phyloP scores from a whole-genome alignment of 2,113 vertebrate species.

The Megaceryle maxima region DNA sequence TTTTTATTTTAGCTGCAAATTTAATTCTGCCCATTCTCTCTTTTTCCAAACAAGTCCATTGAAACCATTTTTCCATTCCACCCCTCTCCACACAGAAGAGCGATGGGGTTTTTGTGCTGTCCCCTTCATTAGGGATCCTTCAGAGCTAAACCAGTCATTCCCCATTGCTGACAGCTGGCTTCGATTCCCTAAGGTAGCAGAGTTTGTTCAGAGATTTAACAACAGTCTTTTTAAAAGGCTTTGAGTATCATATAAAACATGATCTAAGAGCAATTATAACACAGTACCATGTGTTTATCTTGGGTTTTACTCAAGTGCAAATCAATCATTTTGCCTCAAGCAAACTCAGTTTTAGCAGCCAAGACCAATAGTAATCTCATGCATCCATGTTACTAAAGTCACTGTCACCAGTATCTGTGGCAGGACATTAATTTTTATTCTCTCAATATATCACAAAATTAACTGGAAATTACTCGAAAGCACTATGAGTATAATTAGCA shows the following conservation, averaged over 20 bases:
- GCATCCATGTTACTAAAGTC: neutral
- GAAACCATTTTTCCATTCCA: neutral
- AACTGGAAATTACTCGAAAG: neutral
- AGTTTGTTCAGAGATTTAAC: slow-evolving; percentile 49
- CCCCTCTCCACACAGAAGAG: neutral
- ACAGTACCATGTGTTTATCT: slow-evolving; percentile 10
- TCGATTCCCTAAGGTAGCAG: slow-evolving; percentile 42
- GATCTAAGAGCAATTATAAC: slow-evolving; percentile 61
- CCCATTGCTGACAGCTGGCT: slow-evolving; percentile 43
- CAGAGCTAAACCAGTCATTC: neutral
- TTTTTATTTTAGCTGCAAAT: neutral
- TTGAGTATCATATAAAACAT: slow-evolving; percentile 60
- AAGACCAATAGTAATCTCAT: slow-evolving; percentile 50
- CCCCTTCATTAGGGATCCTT: slow-evolving; percentile 3
- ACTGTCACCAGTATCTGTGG: neutral
- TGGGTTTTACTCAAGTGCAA: slow-evolving; percentile 48
- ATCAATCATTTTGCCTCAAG: slow-evolving; percentile 53
- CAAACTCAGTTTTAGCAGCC: slow-evolving; percentile 22
- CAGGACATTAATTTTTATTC: neutral
- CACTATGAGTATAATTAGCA: neutral
- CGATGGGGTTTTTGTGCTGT: neutral
- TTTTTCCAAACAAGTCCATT: neutral
- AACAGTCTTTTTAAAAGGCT: slow-evolving; percentile 26
- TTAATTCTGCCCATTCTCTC: neutral
- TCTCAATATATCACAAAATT: neutral